Evolutionary conservation across 2,113 vertebrate species (phyloP).

Genomic region (Scopus umbretta): DNA sequence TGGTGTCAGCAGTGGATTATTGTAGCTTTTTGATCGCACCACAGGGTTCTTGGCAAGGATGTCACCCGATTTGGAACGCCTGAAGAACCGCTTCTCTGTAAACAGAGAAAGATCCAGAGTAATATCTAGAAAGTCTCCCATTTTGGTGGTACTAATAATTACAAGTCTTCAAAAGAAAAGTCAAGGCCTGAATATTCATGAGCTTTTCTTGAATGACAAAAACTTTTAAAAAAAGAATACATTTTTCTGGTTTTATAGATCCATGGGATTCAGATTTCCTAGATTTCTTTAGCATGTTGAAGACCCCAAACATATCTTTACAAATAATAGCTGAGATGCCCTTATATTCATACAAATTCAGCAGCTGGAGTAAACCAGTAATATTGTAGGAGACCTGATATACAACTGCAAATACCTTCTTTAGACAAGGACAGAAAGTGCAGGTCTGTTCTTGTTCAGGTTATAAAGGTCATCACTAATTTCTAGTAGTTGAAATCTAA

Average conservation of each 20-base stretch:
- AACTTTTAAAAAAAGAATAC: neutral
- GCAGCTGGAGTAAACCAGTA: neutral
- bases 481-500: neutral
- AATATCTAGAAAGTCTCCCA: neutral
- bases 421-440: neutral
- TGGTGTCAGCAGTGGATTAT: slow-evolving; percentile 88
- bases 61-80: slow-evolving; percentile 72
- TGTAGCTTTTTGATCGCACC: slow-evolving; percentile 94
- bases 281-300: neutral
- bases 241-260: neutral
- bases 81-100: slow-evolving; percentile 85
- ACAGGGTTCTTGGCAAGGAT: slow-evolving; percentile 83
- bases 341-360: neutral
- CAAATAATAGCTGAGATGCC: neutral
- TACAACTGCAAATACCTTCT: neutral
- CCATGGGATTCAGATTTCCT: neutral
- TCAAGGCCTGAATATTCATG: neutral
- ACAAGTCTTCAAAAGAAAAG: neutral
- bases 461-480: neutral
- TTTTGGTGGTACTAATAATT: neutral
- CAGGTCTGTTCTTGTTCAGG: neutral
- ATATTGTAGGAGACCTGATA: neutral
- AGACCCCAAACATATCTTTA: neutral
- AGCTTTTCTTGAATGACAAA: neutral
- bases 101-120: neutral